These are phyloP conservation scores for Muntiacus reevesi DNA, from an alignment of 2,113 vertebrate species.

Conservation along the genomic window DNA sequence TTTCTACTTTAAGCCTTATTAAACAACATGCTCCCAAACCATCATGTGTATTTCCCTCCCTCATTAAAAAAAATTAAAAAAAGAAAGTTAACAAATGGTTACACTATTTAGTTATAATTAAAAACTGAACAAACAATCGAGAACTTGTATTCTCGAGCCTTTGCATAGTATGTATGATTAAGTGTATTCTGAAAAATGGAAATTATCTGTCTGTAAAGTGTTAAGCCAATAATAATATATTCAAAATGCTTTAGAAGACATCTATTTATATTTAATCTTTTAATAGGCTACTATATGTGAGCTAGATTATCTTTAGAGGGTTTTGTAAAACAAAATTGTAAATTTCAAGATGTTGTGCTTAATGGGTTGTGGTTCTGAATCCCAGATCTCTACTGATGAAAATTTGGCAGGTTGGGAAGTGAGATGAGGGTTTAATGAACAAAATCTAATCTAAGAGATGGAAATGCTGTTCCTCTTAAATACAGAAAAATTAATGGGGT, in stretches of 20 bases:
- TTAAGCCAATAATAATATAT: conserved; percentile 24
- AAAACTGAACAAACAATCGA: not conserved
- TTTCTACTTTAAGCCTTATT: not conserved
- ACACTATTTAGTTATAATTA: not conserved
- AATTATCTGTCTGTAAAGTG: conserved; percentile 17
- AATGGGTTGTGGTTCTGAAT: conserved; percentile 39
- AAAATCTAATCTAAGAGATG: conserved; percentile 62
- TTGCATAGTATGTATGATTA: not conserved
- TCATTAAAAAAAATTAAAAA: not conserved
- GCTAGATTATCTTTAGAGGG: conserved; percentile 11
- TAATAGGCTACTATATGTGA: not conserved
- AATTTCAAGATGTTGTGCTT: conserved; percentile 51
- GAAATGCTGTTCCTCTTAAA: conserved; percentile 63
- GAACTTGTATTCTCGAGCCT: not conserved
- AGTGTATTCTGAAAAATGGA: not conserved
- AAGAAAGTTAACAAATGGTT: not conserved
- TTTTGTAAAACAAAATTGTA: not conserved
- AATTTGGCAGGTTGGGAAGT: conserved; percentile 65
- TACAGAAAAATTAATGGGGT: conserved; percentile 47
- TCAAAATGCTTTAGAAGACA: conserved; percentile 60
- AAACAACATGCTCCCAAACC: not conserved
- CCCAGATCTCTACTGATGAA: conserved; percentile 38
- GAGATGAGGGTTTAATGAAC: conserved; percentile 77
- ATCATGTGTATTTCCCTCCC: not conserved
- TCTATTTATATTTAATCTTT: conserved; percentile 57